Base-by-base conservation (phyloP, 1,140 invertebrate species). In the Tetragnatha versicolor region DNA sequence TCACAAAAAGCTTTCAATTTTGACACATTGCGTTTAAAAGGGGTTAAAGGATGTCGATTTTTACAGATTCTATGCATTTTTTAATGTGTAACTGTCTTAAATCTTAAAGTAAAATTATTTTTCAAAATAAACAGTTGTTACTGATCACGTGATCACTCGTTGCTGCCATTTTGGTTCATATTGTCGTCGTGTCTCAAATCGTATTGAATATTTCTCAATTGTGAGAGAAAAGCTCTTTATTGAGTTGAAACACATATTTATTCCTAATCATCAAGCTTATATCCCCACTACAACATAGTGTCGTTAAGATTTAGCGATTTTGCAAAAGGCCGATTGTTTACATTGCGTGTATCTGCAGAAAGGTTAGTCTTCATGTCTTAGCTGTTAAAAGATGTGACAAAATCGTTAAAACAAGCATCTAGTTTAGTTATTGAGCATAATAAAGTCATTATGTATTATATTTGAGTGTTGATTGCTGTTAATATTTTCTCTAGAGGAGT, bases 81-180 rank as follows among this genome's bases (percentile, higher is more conserved):
- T n/a, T n/a, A 9, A 45, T 45, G 9, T 45, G 17, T 45, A 45
- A 45, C 39, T 45, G 9, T 45, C 17, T 45, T n/a, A n/a, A n/a
- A n/a, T n/a, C n/a, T n/a, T n/a, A n/a, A n/a, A n/a, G n/a, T n/a
- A n/a, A n/a, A n/a, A n/a, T n/a, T n/a, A n/a, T n/a, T n/a, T n/a
- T n/a, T n/a, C n/a, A n/a, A n/a, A n/a, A n/a, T n/a, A n/a, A 20
- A 53, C 25, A 20, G 12, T 65, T 65, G 37, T 42, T 3, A n/a
- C 35, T 17, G 22, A 60, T 63, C 72, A 75, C 72, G 72, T 75
- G 72, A 75, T 51, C 58, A 75, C 72, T 49, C 10, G n/a, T 37
- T 49, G 37, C 72, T 75, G 72, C 72, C 72, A 75, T 75, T 75
- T 75, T 75, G 72, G 72, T 49, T 75, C 72, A 27, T 63, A 63